These are phyloP conservation scores for Diachasma alloeum DNA, from an alignment of 1,140 invertebrate species.

Conservation along the genomic window DNA sequence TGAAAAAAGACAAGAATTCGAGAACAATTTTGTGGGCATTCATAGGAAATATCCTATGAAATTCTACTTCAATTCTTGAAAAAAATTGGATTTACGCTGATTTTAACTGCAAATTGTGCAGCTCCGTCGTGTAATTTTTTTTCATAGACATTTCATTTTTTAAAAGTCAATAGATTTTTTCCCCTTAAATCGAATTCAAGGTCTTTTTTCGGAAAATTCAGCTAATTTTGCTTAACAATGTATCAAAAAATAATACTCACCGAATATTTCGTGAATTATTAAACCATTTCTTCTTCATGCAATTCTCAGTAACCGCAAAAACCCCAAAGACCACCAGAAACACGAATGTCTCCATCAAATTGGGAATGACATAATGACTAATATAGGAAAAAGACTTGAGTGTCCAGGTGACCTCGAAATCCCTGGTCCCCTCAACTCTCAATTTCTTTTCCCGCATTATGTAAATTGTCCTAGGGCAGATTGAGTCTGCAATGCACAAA, in stretches of 20 bases:
- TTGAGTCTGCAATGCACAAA: constrained; percentile 9
- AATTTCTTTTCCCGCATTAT: neutral
- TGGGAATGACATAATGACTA: neutral
- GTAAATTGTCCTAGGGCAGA: neutral
- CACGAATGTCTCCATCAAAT: neutral
- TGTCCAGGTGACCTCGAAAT: neutral
- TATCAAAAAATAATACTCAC: neutral
- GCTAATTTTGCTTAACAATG: no score
- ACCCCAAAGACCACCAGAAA: constrained; percentile 1
- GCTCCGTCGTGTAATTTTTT: no score
- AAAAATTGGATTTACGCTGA: no score
- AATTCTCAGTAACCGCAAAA: neutral
- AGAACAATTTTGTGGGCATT: neutral
- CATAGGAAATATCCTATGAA: no score
- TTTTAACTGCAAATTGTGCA: no score
- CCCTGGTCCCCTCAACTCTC: neutral
- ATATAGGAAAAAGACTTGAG: neutral
- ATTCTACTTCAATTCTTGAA: no score
- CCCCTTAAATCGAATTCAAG: no score
- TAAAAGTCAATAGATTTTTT: no score
- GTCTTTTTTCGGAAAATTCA: no score
- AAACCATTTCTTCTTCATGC: neutral
- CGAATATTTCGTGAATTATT: neutral
- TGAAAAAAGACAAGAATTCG: constrained; percentile 1
- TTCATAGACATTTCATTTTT: no score